These are phyloP conservation scores for Oncopodura yosiiana DNA, from an alignment of 1,140 invertebrate genomes.

Conservation along the genomic window DNA sequence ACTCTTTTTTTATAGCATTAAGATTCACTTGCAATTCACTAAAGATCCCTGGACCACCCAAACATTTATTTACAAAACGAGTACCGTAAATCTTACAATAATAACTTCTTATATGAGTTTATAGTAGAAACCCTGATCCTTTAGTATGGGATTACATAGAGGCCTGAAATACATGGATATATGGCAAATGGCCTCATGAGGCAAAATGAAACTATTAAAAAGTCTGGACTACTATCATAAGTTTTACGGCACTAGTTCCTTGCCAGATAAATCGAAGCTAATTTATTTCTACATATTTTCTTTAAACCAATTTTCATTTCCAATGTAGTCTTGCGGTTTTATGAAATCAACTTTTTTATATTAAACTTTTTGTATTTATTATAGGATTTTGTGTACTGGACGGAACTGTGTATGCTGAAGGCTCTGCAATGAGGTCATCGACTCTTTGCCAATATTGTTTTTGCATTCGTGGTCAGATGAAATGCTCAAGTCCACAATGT, in stretches of 20 bases:
- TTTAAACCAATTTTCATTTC: neutral
- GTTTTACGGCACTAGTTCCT: neutral
- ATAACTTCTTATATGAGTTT: too few species aligned
- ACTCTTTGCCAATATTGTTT: constrained; percentile 77
- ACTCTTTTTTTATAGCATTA: too few species aligned
- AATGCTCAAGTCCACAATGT: constrained; percentile 70
- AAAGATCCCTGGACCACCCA: too few species aligned
- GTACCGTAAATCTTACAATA: too few species aligned
- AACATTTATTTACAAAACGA: too few species aligned
- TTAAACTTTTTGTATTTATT: constrained; percentile 21
- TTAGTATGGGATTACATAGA: too few species aligned
- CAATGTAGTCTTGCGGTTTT: neutral
- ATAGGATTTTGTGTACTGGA: constrained; percentile 57
- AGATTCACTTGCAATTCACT: too few species aligned
- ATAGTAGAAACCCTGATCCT: too few species aligned
- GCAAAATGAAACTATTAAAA: constrained; percentile 14
- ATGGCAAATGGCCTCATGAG: too few species aligned
- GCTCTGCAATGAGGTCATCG: constrained; percentile 70
- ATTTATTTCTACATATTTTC: constrained; percentile 1
- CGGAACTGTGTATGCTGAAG: constrained; percentile 65
- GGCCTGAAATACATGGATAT: too few species aligned
- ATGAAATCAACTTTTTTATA: neutral
- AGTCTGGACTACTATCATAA: constrained; percentile 7
- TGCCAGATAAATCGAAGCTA: too few species aligned
- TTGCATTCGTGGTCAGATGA: constrained; percentile 63